Percentiles rank a stretch among this genome's conserved stretches.
Conservation (phyloP, 2,888 invertebrate species). For the Drepana falcataria region DNA sequence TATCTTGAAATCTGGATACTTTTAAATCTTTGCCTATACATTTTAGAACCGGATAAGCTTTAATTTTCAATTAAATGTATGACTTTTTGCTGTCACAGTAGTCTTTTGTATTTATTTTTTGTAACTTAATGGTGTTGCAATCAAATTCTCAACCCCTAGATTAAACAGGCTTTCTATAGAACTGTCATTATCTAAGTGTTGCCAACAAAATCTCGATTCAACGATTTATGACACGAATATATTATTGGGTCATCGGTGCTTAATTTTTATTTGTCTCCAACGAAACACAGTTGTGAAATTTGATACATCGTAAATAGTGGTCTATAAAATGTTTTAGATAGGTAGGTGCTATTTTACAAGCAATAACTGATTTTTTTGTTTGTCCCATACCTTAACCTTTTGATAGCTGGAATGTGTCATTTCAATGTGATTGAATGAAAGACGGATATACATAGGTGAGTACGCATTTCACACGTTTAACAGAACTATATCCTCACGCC, state of each 20-base stretch:
- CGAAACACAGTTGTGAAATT: conserved; percentile 28
- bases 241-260: not conserved
- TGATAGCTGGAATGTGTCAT: not conserved
- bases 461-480: no score
- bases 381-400: not conserved
- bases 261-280: conserved; percentile 15
- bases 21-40: no score
- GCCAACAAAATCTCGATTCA: not conserved
- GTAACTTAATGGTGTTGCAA: no score
- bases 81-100: no score
- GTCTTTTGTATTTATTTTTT: no score
- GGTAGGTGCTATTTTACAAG: not conserved
- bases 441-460: not conserved
- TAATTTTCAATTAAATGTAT: no score
- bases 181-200: not conserved
- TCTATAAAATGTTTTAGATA: conserved; percentile 28
- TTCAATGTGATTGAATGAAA: not conserved
- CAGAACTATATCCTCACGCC: no score
- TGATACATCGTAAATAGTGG: conserved; percentile 31
- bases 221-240: not conserved
- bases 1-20: no score
- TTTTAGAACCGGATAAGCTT: no score
- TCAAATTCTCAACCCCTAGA: no score
- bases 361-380: not conserved
- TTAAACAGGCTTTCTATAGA: no score